These are phyloP conservation scores for Listronotus oregonensis DNA, from an alignment of 1,140 invertebrate genomes.

Conservation along the genomic window DNA sequence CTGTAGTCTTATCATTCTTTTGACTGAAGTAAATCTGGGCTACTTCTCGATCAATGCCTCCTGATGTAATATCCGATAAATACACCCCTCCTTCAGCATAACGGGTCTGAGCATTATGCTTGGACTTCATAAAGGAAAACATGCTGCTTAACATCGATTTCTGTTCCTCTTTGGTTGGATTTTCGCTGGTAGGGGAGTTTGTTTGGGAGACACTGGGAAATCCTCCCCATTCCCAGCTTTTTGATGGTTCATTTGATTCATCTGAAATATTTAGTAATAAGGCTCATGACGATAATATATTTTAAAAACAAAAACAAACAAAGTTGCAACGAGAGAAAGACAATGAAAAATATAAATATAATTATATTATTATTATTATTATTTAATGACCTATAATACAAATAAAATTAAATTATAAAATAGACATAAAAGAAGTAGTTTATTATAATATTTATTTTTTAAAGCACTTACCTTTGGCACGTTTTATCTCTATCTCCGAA, in stretches of 20 bases:
- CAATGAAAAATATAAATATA: too few species aligned
- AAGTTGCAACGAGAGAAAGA: too few species aligned
- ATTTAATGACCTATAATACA: too few species aligned
- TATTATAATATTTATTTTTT: too few species aligned
- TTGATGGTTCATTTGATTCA: slow-evolving; percentile 58
- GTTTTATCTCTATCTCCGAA: slow-evolving; percentile 86
- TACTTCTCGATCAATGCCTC: slow-evolving; percentile 87
- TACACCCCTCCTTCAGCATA: slow-evolving; percentile 79
- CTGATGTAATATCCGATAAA: slow-evolving; percentile 87
- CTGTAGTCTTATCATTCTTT: slow-evolving; percentile 53
- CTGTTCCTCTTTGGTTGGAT: slow-evolving; percentile 62
- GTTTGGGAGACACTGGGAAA: slow-evolving; percentile 67
- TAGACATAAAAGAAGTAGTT: too few species aligned
- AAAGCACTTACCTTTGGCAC: slow-evolving; percentile 61
- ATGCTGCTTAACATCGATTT: slow-evolving; percentile 84
- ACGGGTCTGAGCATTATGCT: slow-evolving; percentile 66
- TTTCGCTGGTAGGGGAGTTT: slow-evolving; percentile 40
- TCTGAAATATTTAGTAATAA: slow-evolving; percentile 42
- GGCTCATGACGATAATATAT: too few species aligned
- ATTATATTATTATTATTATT: too few species aligned
- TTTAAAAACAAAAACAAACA: too few species aligned
- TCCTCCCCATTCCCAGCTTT: slow-evolving; percentile 97
- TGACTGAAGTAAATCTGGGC: slow-evolving; percentile 86
- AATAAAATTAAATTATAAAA: too few species aligned
- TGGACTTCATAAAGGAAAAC: slow-evolving; percentile 91